Conservation (phyloP, 2,888 invertebrate species). For the Hanleya hanleyi region DNA sequence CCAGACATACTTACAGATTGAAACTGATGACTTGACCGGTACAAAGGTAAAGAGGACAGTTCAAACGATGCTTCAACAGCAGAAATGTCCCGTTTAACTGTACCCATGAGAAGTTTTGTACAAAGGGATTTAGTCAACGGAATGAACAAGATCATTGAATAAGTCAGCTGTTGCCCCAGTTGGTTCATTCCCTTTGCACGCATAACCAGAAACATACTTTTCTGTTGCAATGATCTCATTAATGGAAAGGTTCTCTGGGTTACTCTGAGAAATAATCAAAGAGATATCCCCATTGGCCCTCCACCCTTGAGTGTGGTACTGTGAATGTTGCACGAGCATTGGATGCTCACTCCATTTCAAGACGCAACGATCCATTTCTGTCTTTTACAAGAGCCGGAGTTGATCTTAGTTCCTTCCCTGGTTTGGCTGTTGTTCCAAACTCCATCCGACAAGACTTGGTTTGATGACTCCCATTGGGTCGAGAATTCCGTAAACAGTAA, state of each 20-base stretch:
- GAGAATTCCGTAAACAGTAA: slow-evolving; percentile 19
- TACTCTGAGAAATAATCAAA: slow-evolving; percentile 38
- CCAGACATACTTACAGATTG: slow-evolving; percentile 38
- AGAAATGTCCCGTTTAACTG: slow-evolving; percentile 43
- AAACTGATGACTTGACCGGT: slow-evolving; percentile 37
- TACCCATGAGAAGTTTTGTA: slow-evolving; percentile 38
- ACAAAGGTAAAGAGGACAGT: slow-evolving; percentile 33
- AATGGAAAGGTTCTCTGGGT: slow-evolving; percentile 38
- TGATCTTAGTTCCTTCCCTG: slow-evolving; percentile 26
- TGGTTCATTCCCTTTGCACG: slow-evolving; percentile 46
- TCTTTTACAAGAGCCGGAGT: slow-evolving; percentile 37
- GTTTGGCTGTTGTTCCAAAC: slow-evolving; percentile 30
- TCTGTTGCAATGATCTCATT: slow-evolving; percentile 36
- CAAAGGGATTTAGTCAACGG: slow-evolving; percentile 27
- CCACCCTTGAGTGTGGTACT: slow-evolving; percentile 43
- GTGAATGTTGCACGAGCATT: slow-evolving; percentile 40
- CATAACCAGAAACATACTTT: slow-evolving; percentile 34
- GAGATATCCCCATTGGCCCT: slow-evolving; percentile 45
- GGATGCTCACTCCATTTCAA: slow-evolving; percentile 49
- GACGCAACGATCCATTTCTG: slow-evolving; percentile 36
- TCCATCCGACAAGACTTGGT: slow-evolving; percentile 22
- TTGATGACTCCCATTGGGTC: not conserved
- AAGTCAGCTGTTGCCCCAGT: slow-evolving; percentile 38
- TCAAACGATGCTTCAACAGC: slow-evolving; percentile 31
- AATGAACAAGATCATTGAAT: slow-evolving; percentile 22